phyloP scores from a whole-genome alignment of 2,113 vertebrate genomes.

The Carassius carassius region DNA sequence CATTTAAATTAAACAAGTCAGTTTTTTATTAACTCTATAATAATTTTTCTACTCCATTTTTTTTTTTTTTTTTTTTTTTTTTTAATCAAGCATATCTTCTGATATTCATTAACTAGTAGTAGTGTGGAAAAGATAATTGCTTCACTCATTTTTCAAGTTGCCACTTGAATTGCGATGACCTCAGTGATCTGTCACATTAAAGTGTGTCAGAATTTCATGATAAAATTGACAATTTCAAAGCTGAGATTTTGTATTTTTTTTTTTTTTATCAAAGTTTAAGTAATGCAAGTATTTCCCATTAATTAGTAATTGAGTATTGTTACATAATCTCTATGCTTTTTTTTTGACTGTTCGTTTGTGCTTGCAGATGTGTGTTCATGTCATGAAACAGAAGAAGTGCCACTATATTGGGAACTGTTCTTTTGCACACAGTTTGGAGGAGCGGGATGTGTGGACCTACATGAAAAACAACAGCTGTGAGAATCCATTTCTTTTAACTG shows the following conservation, averaged over 20 bases:
- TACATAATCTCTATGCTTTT: neutral
- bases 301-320: neutral
- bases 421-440: conserved; percentile 96
- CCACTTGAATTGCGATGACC: too few species aligned
- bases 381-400: conserved; percentile 97
- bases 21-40: too few species aligned
- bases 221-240: neutral
- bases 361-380: conserved; percentile 92
- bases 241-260: neutral
- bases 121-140: neutral
- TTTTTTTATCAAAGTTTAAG: neutral
- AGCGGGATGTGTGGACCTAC: conserved; percentile 97
- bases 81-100: neutral
- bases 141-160: neutral
- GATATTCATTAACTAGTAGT: neutral
- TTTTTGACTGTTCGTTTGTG: conserved; percentile 19
- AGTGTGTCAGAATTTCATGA: neutral
- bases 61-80: neutral
- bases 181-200: too few species aligned
- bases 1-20: too few species aligned
- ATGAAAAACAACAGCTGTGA: conserved; percentile 99
- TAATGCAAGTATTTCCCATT: neutral
- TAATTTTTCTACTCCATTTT: neutral
- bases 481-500: conserved; percentile 51
- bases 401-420: conserved; percentile 98